Evolutionary conservation across 2,888 invertebrate genomes (phyloP).

Genomic region (Drosophila macrospina): DNA sequence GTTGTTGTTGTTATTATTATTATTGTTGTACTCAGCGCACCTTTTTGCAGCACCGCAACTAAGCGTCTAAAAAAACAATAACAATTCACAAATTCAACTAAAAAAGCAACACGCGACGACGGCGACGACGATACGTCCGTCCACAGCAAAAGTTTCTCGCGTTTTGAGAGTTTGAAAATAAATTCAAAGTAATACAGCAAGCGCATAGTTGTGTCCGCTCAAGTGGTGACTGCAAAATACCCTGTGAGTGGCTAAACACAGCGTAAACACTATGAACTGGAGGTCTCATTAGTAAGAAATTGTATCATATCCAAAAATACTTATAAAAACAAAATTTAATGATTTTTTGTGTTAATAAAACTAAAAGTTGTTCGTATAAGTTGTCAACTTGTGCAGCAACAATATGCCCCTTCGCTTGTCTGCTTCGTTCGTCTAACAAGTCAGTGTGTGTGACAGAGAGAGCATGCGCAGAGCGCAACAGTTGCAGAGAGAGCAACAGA

Average conservation of each 20-base stretch:
- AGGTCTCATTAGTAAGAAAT: too few species aligned
- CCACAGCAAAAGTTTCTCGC: conserved; percentile 62
- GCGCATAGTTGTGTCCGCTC: background rate
- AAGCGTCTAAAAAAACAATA: conserved; percentile 46
- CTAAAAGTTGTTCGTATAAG: too few species aligned
- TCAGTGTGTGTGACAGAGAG: conserved; percentile 39
- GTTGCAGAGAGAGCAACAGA: conserved; percentile 52
- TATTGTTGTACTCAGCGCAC: conserved; percentile 31
- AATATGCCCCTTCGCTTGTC: background rate
- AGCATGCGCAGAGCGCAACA: conserved; percentile 60
- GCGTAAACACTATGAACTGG: too few species aligned
- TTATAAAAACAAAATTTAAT: too few species aligned
- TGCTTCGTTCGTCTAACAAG: background rate
- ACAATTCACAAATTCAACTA: conserved; percentile 50
- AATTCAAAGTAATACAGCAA: conserved; percentile 32
- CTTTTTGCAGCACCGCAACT: conserved; percentile 33
- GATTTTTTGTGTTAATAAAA: too few species aligned
- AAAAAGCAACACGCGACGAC: conserved; percentile 54
- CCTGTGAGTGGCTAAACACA: conserved; percentile 7
- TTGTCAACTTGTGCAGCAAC: background rate
- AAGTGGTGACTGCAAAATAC: conserved; percentile 14
- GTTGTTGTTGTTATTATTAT: conserved; percentile 5
- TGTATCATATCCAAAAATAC: too few species aligned
- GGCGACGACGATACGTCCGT: conserved; percentile 51
- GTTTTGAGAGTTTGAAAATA: conserved; percentile 51